These are phyloP conservation scores for Paramacrobiotus metropolitanus DNA, from an alignment of 1,140 invertebrate genomes.

Conservation along the genomic window DNA sequence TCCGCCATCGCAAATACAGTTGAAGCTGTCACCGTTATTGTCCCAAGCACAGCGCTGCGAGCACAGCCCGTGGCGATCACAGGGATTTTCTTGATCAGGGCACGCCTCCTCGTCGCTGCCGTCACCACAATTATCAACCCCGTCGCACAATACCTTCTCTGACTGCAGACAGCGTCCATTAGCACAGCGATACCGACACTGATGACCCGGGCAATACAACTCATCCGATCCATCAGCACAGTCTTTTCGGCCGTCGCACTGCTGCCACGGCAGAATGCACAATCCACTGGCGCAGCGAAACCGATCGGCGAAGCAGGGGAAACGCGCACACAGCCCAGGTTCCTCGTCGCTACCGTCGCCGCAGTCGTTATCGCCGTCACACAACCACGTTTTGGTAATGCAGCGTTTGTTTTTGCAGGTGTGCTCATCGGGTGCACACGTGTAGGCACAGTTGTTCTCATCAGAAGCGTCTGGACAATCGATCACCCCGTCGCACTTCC, in stretches of 20 bases:
- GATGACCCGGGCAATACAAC: slow-evolving; percentile 14
- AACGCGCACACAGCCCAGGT: not conserved
- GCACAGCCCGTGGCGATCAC: slow-evolving; percentile 5
- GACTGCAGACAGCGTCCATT: not conserved
- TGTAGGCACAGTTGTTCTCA: not conserved
- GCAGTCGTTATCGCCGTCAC: slow-evolving; percentile 33
- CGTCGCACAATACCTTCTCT: not conserved
- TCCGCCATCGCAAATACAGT: not conserved
- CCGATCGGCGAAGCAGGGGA: slow-evolving; percentile 21
- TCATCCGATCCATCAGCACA: slow-evolving; percentile 37
- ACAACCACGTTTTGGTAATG: slow-evolving; percentile 57
- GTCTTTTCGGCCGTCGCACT: slow-evolving; percentile 43
- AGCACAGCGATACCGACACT: not conserved
- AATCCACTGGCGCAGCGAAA: slow-evolving; percentile 40
- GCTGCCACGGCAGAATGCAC: slow-evolving; percentile 36
- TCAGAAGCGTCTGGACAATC: slow-evolving; percentile 11
- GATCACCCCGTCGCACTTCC: slow-evolving; percentile 34
- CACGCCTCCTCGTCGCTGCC: not conserved
- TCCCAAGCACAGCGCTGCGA: slow-evolving; percentile 7
- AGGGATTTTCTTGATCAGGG: not conserved
- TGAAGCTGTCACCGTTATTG: not conserved
- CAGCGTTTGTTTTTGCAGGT: slow-evolving; percentile 75
- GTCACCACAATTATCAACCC: not conserved
- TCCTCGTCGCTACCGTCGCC: slow-evolving; percentile 56
- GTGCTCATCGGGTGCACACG: slow-evolving; percentile 34